Evolutionary conservation across 2,888 invertebrate genomes (phyloP).

Genomic region (Tetragonula carbonaria): DNA sequence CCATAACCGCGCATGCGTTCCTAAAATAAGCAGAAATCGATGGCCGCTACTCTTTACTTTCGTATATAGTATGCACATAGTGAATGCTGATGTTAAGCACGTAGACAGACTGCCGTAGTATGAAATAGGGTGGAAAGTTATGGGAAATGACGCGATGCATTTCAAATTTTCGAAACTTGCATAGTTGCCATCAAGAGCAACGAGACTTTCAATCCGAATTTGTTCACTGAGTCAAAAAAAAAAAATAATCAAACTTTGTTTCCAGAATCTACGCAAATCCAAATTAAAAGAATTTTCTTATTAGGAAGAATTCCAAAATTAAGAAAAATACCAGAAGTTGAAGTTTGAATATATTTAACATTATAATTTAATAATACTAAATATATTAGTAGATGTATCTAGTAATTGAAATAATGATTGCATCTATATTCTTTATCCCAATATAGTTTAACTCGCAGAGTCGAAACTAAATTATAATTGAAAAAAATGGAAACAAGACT

Average conservation of each 20-base stretch:
- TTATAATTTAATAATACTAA: no score
- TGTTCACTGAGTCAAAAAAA: not conserved
- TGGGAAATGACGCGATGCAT: constrained; percentile 3
- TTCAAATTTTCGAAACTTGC: constrained; percentile 4
- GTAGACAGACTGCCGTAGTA: not conserved
- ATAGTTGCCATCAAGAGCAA: not conserved
- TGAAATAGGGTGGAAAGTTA: constrained; percentile 5
- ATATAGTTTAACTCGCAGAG: rapidly evolving
- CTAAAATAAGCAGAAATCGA: constrained; percentile 75
- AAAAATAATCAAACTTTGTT: not conserved
- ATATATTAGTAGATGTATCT: no score
- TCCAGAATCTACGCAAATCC: not conserved
- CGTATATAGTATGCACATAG: not conserved
- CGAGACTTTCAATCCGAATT: not conserved
- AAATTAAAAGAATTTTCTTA: not conserved
- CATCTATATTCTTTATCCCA: not conserved
- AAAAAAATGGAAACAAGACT: not conserved
- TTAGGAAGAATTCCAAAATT: rapidly evolving
- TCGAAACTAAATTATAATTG: rapidly evolving
- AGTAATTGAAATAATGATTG: no score
- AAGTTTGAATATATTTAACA: not conserved
- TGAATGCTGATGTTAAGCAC: not conserved
- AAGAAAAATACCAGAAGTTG: rapidly evolving
- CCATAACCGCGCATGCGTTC: constrained; percentile 70
- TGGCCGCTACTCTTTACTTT: constrained; percentile 67